phyloP scores from a whole-genome alignment of 2,888 invertebrate genomes.

The Cremastobaeus sp. region DNA sequence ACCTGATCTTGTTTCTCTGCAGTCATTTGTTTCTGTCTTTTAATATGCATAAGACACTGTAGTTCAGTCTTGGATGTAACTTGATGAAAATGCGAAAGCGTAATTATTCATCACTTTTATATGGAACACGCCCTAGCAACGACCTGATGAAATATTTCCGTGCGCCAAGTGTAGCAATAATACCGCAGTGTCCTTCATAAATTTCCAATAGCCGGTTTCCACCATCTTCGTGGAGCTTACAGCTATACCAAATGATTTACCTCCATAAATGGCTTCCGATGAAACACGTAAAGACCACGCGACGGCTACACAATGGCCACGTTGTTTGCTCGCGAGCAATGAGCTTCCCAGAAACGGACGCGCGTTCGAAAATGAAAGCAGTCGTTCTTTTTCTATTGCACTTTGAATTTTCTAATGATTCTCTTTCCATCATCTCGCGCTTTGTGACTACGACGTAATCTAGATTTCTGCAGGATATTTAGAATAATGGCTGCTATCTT shows the following conservation, averaged over 20 bases:
- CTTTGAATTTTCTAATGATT: slow-evolving; percentile 8
- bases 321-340: slow-evolving; percentile 33
- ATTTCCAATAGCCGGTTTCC: slow-evolving; percentile 31
- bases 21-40: too few species aligned
- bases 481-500: neutral
- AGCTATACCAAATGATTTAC: slow-evolving; percentile 45
- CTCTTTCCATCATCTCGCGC: neutral
- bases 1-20: too few species aligned
- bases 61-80: too few species aligned
- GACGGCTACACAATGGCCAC: slow-evolving; percentile 27
- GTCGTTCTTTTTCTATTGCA: slow-evolving; percentile 24
- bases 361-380: slow-evolving; percentile 20
- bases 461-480: slow-evolving; percentile 7
- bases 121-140: slow-evolving; percentile 17
- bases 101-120: too few species aligned
- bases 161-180: slow-evolving; percentile 44
- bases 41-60: too few species aligned
- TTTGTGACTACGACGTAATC: neutral
- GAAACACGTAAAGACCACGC: slow-evolving; percentile 44
- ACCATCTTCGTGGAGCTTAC: slow-evolving; percentile 20
- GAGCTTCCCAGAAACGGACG: slow-evolving; percentile 13
- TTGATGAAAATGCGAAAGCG: too few species aligned
- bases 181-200: slow-evolving; percentile 47
- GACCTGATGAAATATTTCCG: slow-evolving; percentile 36
- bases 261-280: slow-evolving; percentile 39